phyloP scores from a whole-genome alignment of 2,888 invertebrate genomes.

The Sycophila texana region DNA sequence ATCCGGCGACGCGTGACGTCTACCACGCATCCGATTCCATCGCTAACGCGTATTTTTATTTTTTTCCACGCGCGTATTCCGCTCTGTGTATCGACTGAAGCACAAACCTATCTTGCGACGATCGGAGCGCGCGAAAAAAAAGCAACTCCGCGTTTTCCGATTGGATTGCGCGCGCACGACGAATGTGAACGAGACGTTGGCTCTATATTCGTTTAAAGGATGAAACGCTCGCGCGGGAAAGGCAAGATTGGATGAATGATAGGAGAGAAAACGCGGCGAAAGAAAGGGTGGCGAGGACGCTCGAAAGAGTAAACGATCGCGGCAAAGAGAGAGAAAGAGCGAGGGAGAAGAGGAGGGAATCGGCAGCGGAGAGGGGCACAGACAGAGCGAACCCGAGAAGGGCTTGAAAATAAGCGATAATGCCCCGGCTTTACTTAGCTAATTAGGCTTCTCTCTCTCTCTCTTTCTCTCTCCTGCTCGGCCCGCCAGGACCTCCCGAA shows the following conservation, averaged over 20 bases:
- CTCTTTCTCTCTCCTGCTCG: conserved; percentile 53
- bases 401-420: conserved; percentile 74
- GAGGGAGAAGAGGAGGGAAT: background rate
- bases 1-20: conserved; percentile 26
- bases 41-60: background rate
- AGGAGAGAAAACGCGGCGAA: conserved; percentile 26
- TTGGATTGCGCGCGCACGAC: conserved; percentile 47
- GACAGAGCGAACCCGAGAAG: conserved; percentile 55
- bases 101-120: conserved; percentile 61
- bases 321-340: conserved; percentile 20
- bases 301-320: conserved; percentile 40
- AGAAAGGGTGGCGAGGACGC: background rate
- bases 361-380: conserved; percentile 26
- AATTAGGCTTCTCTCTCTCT: conserved; percentile 68
- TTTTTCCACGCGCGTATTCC: background rate
- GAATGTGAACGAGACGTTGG: conserved; percentile 10
- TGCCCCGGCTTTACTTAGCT: conserved; percentile 75
- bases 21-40: conserved; percentile 33
- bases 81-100: conserved; percentile 2
- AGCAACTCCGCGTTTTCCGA: conserved; percentile 51
- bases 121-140: conserved; percentile 55
- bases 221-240: conserved; percentile 33
- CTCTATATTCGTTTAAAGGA: conserved; percentile 31
- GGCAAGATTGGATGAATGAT: conserved; percentile 60
- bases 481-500: conserved; percentile 36